Evolutionary conservation across 2,797 vertebrate genomes (phyloP).

Genomic region (Tympanoctomys barrerae): DNA sequence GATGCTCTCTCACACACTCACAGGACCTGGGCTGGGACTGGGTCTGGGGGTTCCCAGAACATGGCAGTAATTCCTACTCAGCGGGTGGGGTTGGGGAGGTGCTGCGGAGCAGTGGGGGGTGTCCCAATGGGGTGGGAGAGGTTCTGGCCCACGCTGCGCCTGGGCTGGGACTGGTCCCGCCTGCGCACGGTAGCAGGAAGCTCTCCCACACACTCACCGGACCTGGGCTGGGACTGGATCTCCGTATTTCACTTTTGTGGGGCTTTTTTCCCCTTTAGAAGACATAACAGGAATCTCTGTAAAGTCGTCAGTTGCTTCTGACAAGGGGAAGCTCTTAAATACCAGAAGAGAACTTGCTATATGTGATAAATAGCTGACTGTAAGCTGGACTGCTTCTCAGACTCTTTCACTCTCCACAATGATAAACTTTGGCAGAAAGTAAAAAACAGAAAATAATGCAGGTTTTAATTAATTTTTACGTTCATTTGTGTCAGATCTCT

Average conservation of each 20-base stretch:
- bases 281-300: neutral
- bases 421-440: conserved; percentile 35
- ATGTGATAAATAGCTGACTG: neutral
- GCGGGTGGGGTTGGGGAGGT: too few relatives aligned
- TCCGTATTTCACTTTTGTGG: conserved; percentile 4
- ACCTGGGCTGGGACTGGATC: too few relatives aligned
- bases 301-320: neutral
- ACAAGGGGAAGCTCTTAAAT: neutral
- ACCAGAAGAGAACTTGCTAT: accelerated
- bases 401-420: conserved; percentile 23
- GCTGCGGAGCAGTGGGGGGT: too few relatives aligned
- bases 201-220: too few relatives aligned
- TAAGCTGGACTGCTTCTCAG: neutral
- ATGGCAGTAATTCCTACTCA: too few relatives aligned
- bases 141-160: too few relatives aligned
- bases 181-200: too few relatives aligned
- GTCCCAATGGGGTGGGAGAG: too few relatives aligned
- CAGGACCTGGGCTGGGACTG: too few relatives aligned
- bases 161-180: too few relatives aligned
- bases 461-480: conserved; percentile 49
- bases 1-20: too few relatives aligned
- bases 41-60: too few relatives aligned
- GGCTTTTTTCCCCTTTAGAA: conserved; percentile 11
- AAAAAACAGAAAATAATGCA: neutral
- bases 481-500: conserved; percentile 38